Conservation (phyloP, 30 jellyfish, hydroid and myxozoan genomes). For the Catostylus mosaicus region DNA sequence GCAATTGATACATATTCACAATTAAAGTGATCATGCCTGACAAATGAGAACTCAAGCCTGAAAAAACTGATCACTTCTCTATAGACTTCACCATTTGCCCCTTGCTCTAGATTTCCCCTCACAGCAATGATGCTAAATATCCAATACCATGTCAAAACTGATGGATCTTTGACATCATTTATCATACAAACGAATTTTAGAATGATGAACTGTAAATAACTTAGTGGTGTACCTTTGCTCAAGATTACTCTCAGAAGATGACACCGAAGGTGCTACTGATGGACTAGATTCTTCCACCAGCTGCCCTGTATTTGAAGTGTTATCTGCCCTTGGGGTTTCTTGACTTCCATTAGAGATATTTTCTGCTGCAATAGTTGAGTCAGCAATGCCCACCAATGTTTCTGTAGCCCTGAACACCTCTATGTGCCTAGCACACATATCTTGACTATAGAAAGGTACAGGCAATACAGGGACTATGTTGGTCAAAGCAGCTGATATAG, state of each 20-base stretch:
- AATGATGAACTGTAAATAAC: constrained; percentile 34
- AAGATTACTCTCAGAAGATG: constrained; percentile 31
- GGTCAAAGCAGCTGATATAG: constrained; percentile 7
- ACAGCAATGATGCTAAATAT: constrained; percentile 26
- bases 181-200: constrained; percentile 17
- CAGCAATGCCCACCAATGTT: constrained; percentile 7
- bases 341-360: constrained; percentile 15
- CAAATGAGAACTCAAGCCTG: constrained; percentile 46
- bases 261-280: constrained; percentile 8
- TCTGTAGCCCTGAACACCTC: constrained; percentile 20
- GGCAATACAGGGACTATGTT: constrained; percentile 16
- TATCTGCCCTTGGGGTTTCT: constrained; percentile 6
- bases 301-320: constrained; percentile 5
- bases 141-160: constrained; percentile 15
- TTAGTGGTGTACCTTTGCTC: constrained; percentile 31
- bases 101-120: constrained; percentile 39
- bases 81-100: constrained; percentile 31
- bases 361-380: constrained; percentile 12
- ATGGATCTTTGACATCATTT: constrained; percentile 33
- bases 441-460: constrained; percentile 13
- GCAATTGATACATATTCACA: constrained; percentile 52
- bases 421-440: constrained; percentile 8
- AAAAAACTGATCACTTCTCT: constrained; percentile 36
- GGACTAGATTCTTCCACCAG: constrained; percentile 4
- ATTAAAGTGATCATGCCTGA: constrained; percentile 45